Evolutionary conservation across 2,113 vertebrate genomes (phyloP), one percentile per base, ranked within the genome.

Genomic region (Nanorana parkeri): DNA sequence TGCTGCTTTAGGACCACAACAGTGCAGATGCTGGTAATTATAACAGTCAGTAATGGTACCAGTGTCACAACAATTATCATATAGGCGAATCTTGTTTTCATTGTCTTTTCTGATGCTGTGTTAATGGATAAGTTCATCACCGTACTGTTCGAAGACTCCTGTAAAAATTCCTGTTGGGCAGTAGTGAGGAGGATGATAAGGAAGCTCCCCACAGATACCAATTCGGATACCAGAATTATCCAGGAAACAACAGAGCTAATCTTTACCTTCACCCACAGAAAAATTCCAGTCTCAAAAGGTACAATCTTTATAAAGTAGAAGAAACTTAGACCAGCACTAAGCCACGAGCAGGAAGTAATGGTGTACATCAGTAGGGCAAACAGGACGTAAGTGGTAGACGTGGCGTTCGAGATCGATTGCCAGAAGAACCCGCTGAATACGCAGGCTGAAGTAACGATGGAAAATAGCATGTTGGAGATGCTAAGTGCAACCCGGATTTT

Each of bases 261-360:
- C 28, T 55, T 68, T 5, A 21, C 10, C 52, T 78, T 78, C 4
- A 68, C 26, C 64, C 26, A 23, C 4, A 65, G 11, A 5, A 78
- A 20, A 32, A 15, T 21, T 16, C 15, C 20, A 4, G 13, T 19
- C 24, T n/a, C 56, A 10, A 78, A 32, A 15, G 23, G 29, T 15
- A n/a, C 52, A 16, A 78, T 67, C 51, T 78, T 78, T 16, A 78
- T 17, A 3, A 67, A 78, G 28, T 68, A 78, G 52, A 68, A 78
- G 24, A 78, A 67, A 19, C 77, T 68, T 15, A 78, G 77, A 21
- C 64, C 26, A 17, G 51, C 23, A 29, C 47, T 68, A n/a, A 78
- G 77, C 77, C 77, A 78, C 0, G 63, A 55, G n/a, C 64, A 65
- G 10, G 26, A 56, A 24, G 5, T n/a, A 21, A 65, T 23, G 41